Percentiles rank a stretch among this genome's conserved stretches.
These are phyloP conservation scores for Agrochola lota DNA, from an alignment of 2,888 invertebrate genomes.

Conservation along the genomic window DNA sequence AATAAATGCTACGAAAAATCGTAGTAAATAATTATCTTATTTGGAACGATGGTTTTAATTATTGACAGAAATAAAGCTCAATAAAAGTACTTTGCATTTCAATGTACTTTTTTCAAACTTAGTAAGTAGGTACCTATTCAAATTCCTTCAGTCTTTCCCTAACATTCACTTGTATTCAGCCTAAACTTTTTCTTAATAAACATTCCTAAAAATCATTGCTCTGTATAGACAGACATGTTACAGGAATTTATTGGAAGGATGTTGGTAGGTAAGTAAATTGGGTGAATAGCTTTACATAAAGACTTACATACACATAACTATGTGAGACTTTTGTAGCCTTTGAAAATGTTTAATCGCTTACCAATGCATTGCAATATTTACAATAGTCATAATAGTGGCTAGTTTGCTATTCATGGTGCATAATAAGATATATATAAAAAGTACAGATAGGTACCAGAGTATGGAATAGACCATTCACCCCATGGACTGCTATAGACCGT, in stretches of 20 bases:
- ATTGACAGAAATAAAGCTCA: background rate
- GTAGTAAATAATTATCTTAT: constrained; percentile 3
- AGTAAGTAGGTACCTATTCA: background rate
- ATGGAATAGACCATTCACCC: constrained; percentile 19
- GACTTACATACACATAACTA: background rate
- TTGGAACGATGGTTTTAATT: background rate
- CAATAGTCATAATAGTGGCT: constrained; percentile 27
- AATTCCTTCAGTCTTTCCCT: background rate
- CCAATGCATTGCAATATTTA: constrained; percentile 18
- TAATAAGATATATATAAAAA: constrained; percentile 12
- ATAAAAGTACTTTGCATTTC: background rate
- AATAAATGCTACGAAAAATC: constrained; percentile 30
- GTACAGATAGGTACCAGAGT: no score
- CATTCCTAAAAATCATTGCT: background rate
- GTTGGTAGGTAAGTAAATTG: background rate
- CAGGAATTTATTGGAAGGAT: background rate
- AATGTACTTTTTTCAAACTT: background rate
- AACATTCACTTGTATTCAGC: background rate
- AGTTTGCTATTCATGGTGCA: constrained; percentile 20
- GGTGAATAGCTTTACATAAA: background rate
- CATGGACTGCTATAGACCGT: constrained; percentile 4
- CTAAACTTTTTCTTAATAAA: background rate
- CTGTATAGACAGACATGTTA: background rate
- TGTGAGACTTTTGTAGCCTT: constrained; percentile 21
- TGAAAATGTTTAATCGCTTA: constrained; percentile 22